These are phyloP conservation scores for Hydra vulgaris DNA, from an alignment of 30 jellyfish, hydroid and myxozoan species.

Conservation along the genomic window DNA sequence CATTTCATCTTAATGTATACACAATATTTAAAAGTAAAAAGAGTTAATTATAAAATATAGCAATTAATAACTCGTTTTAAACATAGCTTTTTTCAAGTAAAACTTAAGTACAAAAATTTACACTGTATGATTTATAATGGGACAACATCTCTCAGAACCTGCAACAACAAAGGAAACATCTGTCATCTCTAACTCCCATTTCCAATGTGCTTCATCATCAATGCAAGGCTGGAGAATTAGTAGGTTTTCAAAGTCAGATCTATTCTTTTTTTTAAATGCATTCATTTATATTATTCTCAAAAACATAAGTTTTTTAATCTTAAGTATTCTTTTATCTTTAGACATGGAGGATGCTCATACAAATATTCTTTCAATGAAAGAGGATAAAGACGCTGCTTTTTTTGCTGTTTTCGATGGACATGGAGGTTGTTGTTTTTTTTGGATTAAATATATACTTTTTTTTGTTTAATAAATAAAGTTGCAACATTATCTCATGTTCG, in stretches of 20 bases:
- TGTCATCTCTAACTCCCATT: constrained; percentile 46
- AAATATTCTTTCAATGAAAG: constrained; percentile 67
- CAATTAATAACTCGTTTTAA: too few relatives aligned
- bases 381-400: constrained; percentile 92
- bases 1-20: too few relatives aligned
- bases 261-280: background rate
- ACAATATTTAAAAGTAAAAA: too few relatives aligned
- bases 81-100: too few relatives aligned
- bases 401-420: constrained; percentile 98
- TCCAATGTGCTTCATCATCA: constrained; percentile 72
- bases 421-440: constrained; percentile 79
- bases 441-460: background rate
- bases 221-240: constrained; percentile 99
- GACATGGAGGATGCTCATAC: constrained; percentile 95
- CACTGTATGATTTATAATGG: too few relatives aligned
- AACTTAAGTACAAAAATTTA: too few relatives aligned
- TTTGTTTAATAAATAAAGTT: background rate
- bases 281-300: background rate
- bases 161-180: constrained; percentile 72
- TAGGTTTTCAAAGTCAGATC: constrained; percentile 33
- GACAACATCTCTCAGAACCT: constrained; percentile 94
- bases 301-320: too few relatives aligned
- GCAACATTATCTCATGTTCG: too few relatives aligned
- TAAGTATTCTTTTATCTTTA: constrained; percentile 10
- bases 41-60: too few relatives aligned